Evolutionary conservation across 2,113 vertebrate species (phyloP), one percentile per base, ranked within the genome.

Genomic region (Panurus biarmicus): DNA sequence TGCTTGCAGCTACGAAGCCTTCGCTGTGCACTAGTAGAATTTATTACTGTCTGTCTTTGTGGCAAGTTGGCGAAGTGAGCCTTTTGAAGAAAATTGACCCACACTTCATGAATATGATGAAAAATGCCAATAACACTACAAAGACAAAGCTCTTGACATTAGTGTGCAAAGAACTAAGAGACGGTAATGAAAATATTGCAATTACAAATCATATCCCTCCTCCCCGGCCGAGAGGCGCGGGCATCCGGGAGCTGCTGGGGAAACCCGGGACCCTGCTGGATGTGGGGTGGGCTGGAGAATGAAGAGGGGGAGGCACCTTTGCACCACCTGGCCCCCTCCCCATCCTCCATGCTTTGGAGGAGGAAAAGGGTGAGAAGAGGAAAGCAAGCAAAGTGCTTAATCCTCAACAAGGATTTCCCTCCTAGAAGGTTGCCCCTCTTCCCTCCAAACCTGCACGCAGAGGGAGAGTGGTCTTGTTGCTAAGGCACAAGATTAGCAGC

Each of bases 41-140:
- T 98, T 98, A 98, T 98, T 98, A 98, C 98, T 98, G 98, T 98
- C 98, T 98, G 97, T 98, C 98, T 98, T 97, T 97, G 98, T 98
- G 97, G 98, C 98, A 98, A 98, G 97, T 98, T 98, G 98, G 98
- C 94, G 97, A 98, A 98, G 98, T 98, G 98, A 94, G 97, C 97
- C 98, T 98, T 98, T 98, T 98, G 98, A 98, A 98, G 98, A 98
- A 98, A 98, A 98, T 98, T 98, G 98, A 98, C 98, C 98, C 97
- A 96, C 97, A 98, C 98, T 98, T 98, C 98, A 98, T 98, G 98
- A 98, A 98, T 98, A 98, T 98, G 98, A 98, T 98, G 98, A 98
- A 98, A 98, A 98, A 98, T 98, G 98, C 97, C 98, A 98, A 98
- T 98, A 98, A 98, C 97, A 97, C 98, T 98, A 98, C 98, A 98